phyloP scores from a whole-genome alignment of 2,797 vertebrate species.

The Gambusia yucatana region DNA sequence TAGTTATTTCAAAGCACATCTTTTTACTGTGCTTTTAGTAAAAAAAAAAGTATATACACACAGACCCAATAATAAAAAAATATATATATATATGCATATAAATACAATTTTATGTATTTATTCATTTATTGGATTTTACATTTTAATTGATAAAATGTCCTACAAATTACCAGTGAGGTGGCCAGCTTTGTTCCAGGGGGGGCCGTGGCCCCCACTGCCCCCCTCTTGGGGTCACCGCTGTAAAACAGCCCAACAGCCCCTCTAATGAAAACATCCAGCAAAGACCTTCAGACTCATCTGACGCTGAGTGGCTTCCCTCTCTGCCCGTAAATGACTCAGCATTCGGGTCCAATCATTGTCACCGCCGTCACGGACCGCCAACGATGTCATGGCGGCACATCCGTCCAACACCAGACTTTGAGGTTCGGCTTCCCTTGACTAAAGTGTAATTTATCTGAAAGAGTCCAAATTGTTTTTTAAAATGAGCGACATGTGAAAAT shows the following conservation, averaged over 20 bases:
- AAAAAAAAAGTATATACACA: too few relatives aligned
- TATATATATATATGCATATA: too few relatives aligned
- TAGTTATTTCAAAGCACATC: too few relatives aligned
- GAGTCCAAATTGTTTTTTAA: not conserved
- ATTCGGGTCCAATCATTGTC: constrained; percentile 39
- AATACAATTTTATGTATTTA: too few relatives aligned
- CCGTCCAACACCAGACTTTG: constrained; percentile 17
- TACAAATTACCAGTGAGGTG: too few relatives aligned
- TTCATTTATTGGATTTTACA: too few relatives aligned
- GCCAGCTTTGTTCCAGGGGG: too few relatives aligned
- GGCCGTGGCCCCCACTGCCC: too few relatives aligned
- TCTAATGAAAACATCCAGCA: constrained; percentile 41
- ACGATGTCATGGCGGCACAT: constrained; percentile 44
- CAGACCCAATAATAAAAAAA: too few relatives aligned
- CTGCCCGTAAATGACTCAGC: constrained; percentile 53
- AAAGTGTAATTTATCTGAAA: not conserved
- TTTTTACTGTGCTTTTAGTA: too few relatives aligned
- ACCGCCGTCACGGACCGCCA: constrained; percentile 3
- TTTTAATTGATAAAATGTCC: too few relatives aligned
- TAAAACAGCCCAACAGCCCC: constrained; percentile 24
- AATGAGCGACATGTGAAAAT: not conserved
- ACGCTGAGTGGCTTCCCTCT: constrained; percentile 44
- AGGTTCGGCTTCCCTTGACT: constrained; percentile 5
- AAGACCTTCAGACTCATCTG: constrained; percentile 36
- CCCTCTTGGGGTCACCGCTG: too few relatives aligned